Percentiles rank a stretch among this genome's conserved stretches.
Evolutionary conservation across 2,797 vertebrate species (phyloP).

Genomic region (Anguilla megastoma): DNA sequence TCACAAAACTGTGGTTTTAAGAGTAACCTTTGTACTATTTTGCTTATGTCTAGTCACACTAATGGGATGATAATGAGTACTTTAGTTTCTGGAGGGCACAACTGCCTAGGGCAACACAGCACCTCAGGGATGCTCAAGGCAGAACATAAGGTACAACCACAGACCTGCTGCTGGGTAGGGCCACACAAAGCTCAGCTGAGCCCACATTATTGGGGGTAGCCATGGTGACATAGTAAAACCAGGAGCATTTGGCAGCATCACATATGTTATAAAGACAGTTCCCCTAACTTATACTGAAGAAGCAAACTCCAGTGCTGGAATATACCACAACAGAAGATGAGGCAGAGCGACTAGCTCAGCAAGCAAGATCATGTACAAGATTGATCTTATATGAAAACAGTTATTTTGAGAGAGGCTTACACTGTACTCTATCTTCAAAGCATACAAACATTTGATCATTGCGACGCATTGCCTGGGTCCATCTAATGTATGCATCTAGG

Average conservation of each 20-base stretch:
- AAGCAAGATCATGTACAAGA: background rate
- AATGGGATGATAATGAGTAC: background rate
- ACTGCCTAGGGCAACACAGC: background rate
- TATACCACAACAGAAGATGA: background rate
- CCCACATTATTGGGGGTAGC: background rate
- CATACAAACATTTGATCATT: background rate
- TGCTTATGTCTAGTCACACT: background rate
- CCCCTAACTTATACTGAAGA: no score
- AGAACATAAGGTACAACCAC: background rate
- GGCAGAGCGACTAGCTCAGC: background rate
- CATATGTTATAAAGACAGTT: no score
- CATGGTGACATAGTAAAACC: background rate
- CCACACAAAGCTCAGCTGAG: background rate
- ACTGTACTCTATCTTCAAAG: background rate
- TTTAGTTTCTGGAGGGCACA: background rate
- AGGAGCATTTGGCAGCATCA: no score
- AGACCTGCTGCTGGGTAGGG: background rate
- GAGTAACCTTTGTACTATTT: background rate
- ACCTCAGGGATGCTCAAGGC: background rate
- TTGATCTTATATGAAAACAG: background rate
- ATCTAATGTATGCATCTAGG: background rate
- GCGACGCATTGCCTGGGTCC: background rate
- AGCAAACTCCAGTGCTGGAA: background rate
- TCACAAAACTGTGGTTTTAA: background rate
- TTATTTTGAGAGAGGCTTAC: background rate